Evolutionary conservation across 1,140 invertebrate species (phyloP), one percentile per base, ranked within the genome.

Genomic region (Calephelis virginiensis): DNA sequence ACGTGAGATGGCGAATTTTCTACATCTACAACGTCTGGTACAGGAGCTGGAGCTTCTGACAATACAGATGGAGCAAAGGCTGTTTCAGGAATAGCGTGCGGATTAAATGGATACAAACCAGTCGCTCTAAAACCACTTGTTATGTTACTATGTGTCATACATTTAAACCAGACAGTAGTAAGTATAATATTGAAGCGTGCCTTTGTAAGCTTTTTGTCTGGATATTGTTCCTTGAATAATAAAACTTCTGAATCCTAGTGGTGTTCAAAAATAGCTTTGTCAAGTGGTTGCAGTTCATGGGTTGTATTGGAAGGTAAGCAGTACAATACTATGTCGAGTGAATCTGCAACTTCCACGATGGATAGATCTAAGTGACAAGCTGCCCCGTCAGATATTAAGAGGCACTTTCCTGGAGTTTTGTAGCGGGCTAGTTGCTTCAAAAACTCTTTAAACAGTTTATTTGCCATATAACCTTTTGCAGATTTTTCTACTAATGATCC

Each of bases 261-360:
- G 28, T 75, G 68, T 61, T 86, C 77, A 63, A 79, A 85, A 12
- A 85, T 77, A 1, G 74, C 40, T 72, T 84, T 88, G 62, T 85
- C 76, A 1, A 78, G 71, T 8, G 74, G 74, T 40, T 90, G 84
- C 7, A 89, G 68, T 74, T 89, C 83, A 70, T 90, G 86, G 6
- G 85, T 90, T 0, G 83, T 89, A 68, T 90, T 89, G 43, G 70
- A 74, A 10, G 81, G 80, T 45, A 90, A 64, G 48, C 76, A 78
- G 50, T 76, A 76, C 11, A 74, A 68, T 9, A 2, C 8, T 28
- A 76, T 74, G 60, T 63, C 70, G 38, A 69, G 69, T 68, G 63
- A 63, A 66, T 77, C 77, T 10, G 77, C 14, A 67, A 72, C 71
- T 69, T 82, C 78, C 3, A 80, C 75, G 13, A 82, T 84, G 12